Conservation (phyloP, 1,140 invertebrate species). For the Metaphire vulgaris region DNA sequence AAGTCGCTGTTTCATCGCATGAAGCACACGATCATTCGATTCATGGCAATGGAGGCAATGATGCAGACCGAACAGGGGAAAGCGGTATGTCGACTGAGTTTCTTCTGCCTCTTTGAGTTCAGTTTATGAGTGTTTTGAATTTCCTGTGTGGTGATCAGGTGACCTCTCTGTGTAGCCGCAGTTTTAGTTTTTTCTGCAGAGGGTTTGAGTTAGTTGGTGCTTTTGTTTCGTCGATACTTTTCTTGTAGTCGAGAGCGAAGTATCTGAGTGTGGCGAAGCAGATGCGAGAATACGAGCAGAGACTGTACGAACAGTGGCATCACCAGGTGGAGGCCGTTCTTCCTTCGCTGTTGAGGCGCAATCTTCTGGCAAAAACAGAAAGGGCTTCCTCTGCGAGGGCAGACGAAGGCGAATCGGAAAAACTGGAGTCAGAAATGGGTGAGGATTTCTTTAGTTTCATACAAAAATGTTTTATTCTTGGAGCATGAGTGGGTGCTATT, state of each 20-base stretch:
- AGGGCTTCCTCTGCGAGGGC: neutral
- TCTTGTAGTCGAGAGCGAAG: slow-evolving; percentile 65
- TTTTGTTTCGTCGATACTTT: no score
- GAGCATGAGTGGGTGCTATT: no score
- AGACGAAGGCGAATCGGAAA: neutral
- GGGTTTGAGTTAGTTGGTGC: no score
- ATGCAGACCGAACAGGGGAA: slow-evolving; percentile 66
- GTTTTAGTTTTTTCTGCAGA: no score
- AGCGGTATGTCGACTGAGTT: slow-evolving; percentile 49
- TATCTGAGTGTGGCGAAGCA: slow-evolving; percentile 67
- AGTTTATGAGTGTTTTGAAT: neutral
- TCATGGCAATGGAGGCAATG: slow-evolving; percentile 67
- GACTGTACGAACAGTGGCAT: slow-evolving; percentile 47
- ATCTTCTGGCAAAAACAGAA: slow-evolving; percentile 34
- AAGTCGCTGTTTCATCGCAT: slow-evolving; percentile 67
- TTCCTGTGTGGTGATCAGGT: neutral
- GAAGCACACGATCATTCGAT: slow-evolving; percentile 68
- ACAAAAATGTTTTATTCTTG: no score
- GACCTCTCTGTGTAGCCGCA: no score
- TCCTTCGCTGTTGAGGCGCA: slow-evolving; percentile 46
- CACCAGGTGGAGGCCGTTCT: slow-evolving; percentile 44
- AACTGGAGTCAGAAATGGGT: neutral
- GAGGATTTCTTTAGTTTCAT: neutral
- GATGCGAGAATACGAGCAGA: slow-evolving; percentile 70
- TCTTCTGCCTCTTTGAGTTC: neutral